Percentiles rank a stretch among this genome's conserved stretches.
Evolutionary conservation across 2,797 vertebrate species (phyloP).

Genomic region (Ciconia nigra): DNA sequence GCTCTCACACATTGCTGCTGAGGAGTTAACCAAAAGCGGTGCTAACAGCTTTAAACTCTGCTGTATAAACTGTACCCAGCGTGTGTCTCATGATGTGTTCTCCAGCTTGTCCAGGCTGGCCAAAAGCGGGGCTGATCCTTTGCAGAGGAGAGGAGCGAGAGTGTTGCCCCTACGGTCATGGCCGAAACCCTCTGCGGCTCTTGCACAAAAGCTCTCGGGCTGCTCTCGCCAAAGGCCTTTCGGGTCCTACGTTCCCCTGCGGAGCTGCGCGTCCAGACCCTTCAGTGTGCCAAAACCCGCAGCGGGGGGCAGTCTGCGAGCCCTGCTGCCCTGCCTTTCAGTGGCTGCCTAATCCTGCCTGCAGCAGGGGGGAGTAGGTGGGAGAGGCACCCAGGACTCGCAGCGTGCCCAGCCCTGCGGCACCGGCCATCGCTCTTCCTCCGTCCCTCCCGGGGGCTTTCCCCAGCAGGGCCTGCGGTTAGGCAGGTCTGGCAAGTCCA

Average conservation of each 20-base stretch:
- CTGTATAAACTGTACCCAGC: background rate
- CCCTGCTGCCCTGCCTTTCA: background rate
- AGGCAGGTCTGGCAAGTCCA: background rate
- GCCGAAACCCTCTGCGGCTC: background rate
- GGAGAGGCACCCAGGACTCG: background rate
- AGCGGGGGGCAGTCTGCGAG: background rate
- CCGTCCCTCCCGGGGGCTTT: background rate
- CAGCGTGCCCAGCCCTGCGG: background rate
- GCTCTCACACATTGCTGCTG: background rate
- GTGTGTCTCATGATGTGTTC: background rate
- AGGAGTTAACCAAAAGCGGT: background rate
- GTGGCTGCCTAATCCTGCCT: background rate
- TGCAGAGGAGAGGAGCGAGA: background rate
- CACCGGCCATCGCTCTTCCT: fast-evolving
- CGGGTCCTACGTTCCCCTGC: fast-evolving
- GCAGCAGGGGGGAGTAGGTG: background rate
- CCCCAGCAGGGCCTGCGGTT: background rate
- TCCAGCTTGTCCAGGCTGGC: constrained; percentile 12
- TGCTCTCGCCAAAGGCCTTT: background rate
- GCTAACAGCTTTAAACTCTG: constrained; percentile 6
- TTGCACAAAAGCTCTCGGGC: background rate
- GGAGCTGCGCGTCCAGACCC: background rate
- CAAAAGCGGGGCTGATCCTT: background rate
- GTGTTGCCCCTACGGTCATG: background rate
- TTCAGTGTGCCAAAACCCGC: background rate